Conservation (phyloP, 1,140 invertebrate species). For the Drosophila nigrodunni region DNA sequence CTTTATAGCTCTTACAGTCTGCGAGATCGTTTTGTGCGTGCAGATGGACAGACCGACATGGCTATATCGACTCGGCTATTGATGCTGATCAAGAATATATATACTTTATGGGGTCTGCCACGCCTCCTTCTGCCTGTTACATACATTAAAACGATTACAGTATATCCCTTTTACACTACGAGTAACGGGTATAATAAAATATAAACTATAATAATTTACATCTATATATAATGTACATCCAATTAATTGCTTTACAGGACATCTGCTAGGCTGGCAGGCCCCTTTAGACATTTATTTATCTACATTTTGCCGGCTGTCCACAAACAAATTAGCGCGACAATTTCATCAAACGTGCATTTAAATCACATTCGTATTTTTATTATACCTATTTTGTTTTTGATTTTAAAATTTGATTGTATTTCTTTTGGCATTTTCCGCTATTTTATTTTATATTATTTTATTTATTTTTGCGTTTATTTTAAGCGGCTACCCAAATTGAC, state of each 20-base stretch:
- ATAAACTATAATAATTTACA: not conserved
- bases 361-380: slow-evolving; percentile 56
- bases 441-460: slow-evolving; percentile 5
- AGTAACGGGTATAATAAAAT: not conserved
- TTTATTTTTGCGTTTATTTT: slow-evolving; percentile 8
- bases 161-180: too few relatives aligned
- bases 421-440: slow-evolving; percentile 13
- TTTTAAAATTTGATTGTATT: slow-evolving; percentile 23
- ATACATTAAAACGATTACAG: too few relatives aligned
- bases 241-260: not conserved
- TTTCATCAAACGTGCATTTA: slow-evolving; percentile 71
- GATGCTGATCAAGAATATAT: too few relatives aligned
- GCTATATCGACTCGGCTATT: too few relatives aligned
- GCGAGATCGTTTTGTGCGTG: not conserved
- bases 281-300: not conserved
- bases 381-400: slow-evolving; percentile 41
- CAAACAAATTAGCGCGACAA: slow-evolving; percentile 64
- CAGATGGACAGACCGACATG: not conserved
- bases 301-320: slow-evolving; percentile 23
- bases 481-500: slow-evolving; percentile 51
- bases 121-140: too few relatives aligned
- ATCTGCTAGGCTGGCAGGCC: not conserved
- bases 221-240: not conserved
- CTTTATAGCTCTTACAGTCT: too few relatives aligned
- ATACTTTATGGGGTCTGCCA: too few relatives aligned